Conservation (phyloP, 2,888 invertebrate genomes). For the Capitulum mitella region DNA sequence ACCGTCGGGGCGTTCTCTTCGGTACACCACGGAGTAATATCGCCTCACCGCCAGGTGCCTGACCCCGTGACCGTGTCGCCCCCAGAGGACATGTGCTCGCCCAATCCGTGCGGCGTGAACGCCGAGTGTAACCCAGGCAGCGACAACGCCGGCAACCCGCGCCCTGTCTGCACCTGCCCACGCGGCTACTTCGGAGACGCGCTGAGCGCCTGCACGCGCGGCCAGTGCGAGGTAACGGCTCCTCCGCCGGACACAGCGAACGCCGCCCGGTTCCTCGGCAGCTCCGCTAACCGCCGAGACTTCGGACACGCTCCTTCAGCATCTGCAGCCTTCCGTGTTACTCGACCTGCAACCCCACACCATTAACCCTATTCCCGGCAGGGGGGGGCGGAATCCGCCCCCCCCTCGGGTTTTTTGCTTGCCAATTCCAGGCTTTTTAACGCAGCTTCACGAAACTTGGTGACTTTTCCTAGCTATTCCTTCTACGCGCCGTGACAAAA, state of each 20-base stretch:
- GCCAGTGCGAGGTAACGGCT: conserved; percentile 67
- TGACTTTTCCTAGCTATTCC: too few relatives aligned
- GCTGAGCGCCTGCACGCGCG: conserved; percentile 60
- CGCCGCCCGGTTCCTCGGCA: not conserved
- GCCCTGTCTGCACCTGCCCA: conserved; percentile 78
- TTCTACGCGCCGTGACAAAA: too few relatives aligned
- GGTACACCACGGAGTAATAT: not conserved
- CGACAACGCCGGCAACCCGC: conserved; percentile 68
- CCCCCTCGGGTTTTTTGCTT: too few relatives aligned
- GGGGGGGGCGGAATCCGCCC: too few relatives aligned
- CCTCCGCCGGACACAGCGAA: not conserved
- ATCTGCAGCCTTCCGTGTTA: too few relatives aligned
- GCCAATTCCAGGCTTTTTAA: too few relatives aligned
- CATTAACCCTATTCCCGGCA: too few relatives aligned
- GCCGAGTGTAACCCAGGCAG: conserved; percentile 74
- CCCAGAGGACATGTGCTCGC: conserved; percentile 70
- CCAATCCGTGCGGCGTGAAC: conserved; percentile 76
- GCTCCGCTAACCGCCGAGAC: not conserved
- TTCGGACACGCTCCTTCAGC: not conserved
- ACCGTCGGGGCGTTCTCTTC: not conserved
- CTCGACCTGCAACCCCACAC: too few relatives aligned
- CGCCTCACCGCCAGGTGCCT: conserved; percentile 51
- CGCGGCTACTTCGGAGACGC: conserved; percentile 71
- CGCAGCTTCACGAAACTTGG: too few relatives aligned
- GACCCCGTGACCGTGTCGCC: conserved; percentile 56